Base-by-base conservation (phyloP, 2,888 invertebrate genomes). In the Pocota personata region DNA sequence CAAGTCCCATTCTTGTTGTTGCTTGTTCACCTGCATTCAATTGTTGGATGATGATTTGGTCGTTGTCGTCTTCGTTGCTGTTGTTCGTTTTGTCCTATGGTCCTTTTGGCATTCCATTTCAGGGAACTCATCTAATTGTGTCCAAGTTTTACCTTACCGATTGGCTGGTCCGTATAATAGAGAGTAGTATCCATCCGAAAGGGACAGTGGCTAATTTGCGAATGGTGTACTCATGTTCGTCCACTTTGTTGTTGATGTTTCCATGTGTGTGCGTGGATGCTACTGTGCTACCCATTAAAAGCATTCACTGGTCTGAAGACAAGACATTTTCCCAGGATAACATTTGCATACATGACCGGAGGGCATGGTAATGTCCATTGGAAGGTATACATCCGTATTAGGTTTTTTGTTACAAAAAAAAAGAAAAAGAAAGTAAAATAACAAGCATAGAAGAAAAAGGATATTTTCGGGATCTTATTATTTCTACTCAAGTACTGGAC, bases 171-270 rank as follows among this genome's bases (percentile, higher is more conserved):
- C 71, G 40, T 66, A 72, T 57, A 76, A 72, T 62, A 52, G 64
- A 62, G 66, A 48, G 60, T 58, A 73, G 72, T 73, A 72, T 71
- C 71, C 48, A 48, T 80, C 64, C 75, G 35, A 72, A 73, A 79
- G 66, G 86, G 86, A 86, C 86, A 86, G 80, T 86, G 86, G 86
- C 86, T 86, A 86, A 86, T 86, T 86, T 86, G 86, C 76, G 66
- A 86, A 82, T 82, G 72, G 67, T 86, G 82, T 82, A 72, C 67
- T 71, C 86, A 57, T 82, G 77, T 86, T 80, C 69, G 69, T 75
- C 48, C 58, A 50, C 75, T 80, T 80, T 86, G 72, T 82, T 82
- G 80, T 46, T 75, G 75, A 64, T 86, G 66, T 71, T 73, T 52
- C 52, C 21, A 48, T 64, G 50, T 32, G 24, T 58, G 40, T 40